Conservation (phyloP, 2,797 vertebrate species). For the Adrianichthys oophorus region DNA sequence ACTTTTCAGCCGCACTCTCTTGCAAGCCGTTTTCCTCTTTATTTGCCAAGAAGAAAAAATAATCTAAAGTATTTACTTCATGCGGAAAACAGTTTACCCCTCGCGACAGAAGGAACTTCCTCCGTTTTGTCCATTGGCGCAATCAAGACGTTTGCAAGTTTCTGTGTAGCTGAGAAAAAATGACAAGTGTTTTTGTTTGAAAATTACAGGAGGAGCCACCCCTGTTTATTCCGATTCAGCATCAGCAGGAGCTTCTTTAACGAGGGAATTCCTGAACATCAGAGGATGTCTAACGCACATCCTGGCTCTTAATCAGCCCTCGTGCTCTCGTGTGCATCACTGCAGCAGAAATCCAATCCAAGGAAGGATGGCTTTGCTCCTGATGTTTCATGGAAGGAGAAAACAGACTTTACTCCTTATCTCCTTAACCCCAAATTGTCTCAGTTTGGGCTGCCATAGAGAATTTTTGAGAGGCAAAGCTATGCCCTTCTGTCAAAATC, state of each 20-base stretch:
- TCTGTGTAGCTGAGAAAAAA: slow-evolving; percentile 40
- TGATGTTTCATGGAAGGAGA: slow-evolving; percentile 14
- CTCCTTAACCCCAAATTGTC: slow-evolving; percentile 11
- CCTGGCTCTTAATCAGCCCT: slow-evolving; percentile 71
- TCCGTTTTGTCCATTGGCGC: not conserved
- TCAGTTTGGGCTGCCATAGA: slow-evolving; percentile 17
- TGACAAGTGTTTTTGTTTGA: slow-evolving; percentile 70
- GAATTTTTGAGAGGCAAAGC: slow-evolving; percentile 24
- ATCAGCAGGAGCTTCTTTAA: slow-evolving; percentile 72
- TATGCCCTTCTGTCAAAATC: slow-evolving; percentile 41
- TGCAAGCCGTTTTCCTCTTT: slow-evolving; percentile 28
- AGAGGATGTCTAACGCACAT: slow-evolving; percentile 76
- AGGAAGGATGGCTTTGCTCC: slow-evolving; percentile 42
- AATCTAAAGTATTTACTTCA: not conserved
- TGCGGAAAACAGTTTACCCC: not conserved
- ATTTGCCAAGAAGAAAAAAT: slow-evolving; percentile 9
- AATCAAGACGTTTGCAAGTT: slow-evolving; percentile 35
- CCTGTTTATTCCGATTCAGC: slow-evolving; percentile 71
- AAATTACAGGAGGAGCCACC: slow-evolving; percentile 42
- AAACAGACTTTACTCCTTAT: slow-evolving; percentile 5
- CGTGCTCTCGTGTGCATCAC: slow-evolving; percentile 64
- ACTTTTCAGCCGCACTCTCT: slow-evolving; percentile 37
- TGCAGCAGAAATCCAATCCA: slow-evolving; percentile 27
- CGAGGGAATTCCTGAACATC: slow-evolving; percentile 77
- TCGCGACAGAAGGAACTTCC: not conserved